A percentile compares a stretch with the other conserved stretches of the same genome.
phyloP scores from a whole-genome alignment of 2,888 invertebrate species.

The Blastobasis adustella region DNA sequence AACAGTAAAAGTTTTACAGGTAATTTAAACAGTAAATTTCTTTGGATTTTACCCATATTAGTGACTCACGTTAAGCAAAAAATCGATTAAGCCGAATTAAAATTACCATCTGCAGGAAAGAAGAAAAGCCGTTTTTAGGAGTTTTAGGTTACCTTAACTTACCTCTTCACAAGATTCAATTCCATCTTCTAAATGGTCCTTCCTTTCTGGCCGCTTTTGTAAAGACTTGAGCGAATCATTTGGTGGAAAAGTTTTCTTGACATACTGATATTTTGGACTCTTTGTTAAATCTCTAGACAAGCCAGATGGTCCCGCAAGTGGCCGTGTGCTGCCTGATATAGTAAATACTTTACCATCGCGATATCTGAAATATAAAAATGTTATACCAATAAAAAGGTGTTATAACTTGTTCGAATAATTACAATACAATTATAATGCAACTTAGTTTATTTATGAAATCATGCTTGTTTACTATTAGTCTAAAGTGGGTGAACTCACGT shows the following conservation, averaged over 20 bases:
- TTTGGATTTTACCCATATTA: no score
- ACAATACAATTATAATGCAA: no score
- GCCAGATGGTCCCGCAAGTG: conserved; percentile 40
- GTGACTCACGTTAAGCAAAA: no score
- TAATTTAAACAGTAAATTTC: no score
- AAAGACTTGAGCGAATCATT: conserved; percentile 15
- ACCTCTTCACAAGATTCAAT: conserved; percentile 41
- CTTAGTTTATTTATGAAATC: no score
- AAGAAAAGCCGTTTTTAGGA: no score
- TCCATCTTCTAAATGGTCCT: conserved; percentile 33
- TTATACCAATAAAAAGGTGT: not conserved
- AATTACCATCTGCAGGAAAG: no score
- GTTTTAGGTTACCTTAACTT: conserved; percentile 13
- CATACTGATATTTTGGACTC: conserved; percentile 7
- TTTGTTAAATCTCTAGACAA: conserved; percentile 15
- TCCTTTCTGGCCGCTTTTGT: conserved; percentile 18
- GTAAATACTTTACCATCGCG: conserved; percentile 50
- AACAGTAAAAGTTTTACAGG: no score
- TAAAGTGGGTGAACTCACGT: conserved; percentile 32
- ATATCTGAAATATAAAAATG: conserved; percentile 29
- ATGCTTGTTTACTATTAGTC: not conserved
- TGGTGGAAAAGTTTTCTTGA: conserved; percentile 18
- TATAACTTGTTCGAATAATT: no score
- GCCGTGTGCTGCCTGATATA: conserved; percentile 27
- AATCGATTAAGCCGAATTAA: no score